Percentiles rank a stretch among this genome's conserved stretches.
These are phyloP conservation scores for Babylonia areolata DNA, from an alignment of 1,140 invertebrate genomes.

Conservation along the genomic window DNA sequence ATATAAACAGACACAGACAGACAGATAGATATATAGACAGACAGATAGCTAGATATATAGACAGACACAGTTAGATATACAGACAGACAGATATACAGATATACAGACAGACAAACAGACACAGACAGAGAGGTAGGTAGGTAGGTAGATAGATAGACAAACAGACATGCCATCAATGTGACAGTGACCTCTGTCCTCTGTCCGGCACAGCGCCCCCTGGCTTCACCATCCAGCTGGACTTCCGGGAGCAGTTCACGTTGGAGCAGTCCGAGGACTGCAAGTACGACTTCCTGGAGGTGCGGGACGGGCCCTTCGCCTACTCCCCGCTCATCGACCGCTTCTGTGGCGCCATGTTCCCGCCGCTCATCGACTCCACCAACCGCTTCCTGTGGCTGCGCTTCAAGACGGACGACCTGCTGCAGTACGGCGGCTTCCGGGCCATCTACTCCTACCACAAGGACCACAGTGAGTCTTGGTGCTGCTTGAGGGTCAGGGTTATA, in stretches of 20 bases:
- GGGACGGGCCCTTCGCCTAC: constrained; percentile 91
- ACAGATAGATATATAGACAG: no score
- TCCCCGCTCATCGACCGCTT: constrained; percentile 83
- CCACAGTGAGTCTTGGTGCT: constrained; percentile 10
- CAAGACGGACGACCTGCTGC: constrained; percentile 89
- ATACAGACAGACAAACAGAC: no score
- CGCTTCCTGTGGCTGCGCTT: constrained; percentile 90
- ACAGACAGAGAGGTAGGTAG: no score
- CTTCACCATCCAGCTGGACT: constrained; percentile 86
- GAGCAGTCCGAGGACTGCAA: constrained; percentile 84
- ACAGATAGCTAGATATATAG: no score
- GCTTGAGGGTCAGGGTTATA: not conserved
- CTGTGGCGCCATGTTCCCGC: constrained; percentile 87
- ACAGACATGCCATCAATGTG: no score
- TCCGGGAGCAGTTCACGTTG: constrained; percentile 87
- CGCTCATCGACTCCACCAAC: constrained; percentile 85
- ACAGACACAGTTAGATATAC: no score
- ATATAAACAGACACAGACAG: no score
- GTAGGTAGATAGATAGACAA: no score
- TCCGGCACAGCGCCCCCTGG: constrained; percentile 83
- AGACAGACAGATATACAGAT: no score
- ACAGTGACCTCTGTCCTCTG: not conserved
- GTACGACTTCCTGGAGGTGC: constrained; percentile 89
- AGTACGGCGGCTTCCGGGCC: constrained; percentile 88
- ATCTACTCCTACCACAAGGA: constrained; percentile 79